phyloP scores from a whole-genome alignment of 2,113 vertebrate species.

The crab-eating macaque (Macaca fascicularis) region DNA sequence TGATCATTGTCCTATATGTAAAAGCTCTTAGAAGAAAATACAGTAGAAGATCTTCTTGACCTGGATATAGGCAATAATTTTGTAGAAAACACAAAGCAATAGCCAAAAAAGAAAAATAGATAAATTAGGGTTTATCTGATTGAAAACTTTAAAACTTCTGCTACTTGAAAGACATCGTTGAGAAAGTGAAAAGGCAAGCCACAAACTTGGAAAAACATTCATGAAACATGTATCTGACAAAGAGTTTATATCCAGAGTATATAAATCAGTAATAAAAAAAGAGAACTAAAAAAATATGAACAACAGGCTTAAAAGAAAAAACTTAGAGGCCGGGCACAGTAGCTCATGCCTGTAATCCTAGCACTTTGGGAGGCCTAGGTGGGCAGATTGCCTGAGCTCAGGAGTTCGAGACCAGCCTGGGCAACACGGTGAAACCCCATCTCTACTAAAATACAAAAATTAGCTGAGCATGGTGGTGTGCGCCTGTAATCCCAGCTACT shows the following conservation, averaged over 20 bases:
- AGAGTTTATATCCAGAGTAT: background rate
- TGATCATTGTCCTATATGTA: background rate
- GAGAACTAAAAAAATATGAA: background rate
- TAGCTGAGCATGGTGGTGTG: no score
- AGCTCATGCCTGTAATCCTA: no score
- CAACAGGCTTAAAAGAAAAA: no score
- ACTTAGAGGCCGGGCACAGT: no score
- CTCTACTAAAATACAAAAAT: no score
- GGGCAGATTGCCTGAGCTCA: no score
- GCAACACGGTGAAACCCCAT: no score
- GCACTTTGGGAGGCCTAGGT: no score
- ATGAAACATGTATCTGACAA: background rate
- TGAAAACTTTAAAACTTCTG: background rate
- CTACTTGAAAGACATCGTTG: background rate
- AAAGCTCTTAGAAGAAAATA: background rate
- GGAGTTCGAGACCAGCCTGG: no score
- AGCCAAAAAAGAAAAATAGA: background rate
- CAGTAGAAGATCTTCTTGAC: background rate
- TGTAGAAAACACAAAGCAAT: background rate
- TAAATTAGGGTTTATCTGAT: background rate
- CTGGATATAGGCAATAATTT: background rate
- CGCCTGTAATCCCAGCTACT: no score
- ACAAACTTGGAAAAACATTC: background rate
- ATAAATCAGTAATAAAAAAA: background rate
- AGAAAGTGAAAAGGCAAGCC: background rate